phyloP scores from a whole-genome alignment of 1,140 invertebrate genomes.

The Homalodisca vitripennis region DNA sequence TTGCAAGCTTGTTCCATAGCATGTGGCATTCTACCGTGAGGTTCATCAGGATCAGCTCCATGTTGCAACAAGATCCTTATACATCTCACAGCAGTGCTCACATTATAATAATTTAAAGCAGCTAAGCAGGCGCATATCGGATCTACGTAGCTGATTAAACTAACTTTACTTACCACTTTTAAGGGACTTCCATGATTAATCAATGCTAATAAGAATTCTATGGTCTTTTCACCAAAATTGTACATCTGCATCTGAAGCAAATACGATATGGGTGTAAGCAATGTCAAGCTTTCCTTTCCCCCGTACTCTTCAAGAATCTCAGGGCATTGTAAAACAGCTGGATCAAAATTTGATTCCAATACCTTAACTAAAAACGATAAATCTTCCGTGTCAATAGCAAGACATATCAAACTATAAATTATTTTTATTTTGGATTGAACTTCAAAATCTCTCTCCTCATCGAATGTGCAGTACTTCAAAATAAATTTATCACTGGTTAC shows the following conservation, averaged over 20 bases:
- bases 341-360: background rate
- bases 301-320: background rate
- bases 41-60: slow-evolving; percentile 36
- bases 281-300: background rate
- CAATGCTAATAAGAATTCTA: background rate
- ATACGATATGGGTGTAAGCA: slow-evolving; percentile 10
- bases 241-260: slow-evolving; percentile 3
- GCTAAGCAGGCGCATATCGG: slow-evolving; percentile 3
- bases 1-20: background rate
- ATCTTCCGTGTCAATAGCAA: slow-evolving; percentile 22
- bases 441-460: slow-evolving; percentile 17
- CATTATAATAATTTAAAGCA: background rate
- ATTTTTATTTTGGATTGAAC: slow-evolving; percentile 20
- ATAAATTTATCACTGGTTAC: slow-evolving; percentile 33
- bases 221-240: background rate
- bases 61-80: slow-evolving; percentile 36
- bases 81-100: background rate
- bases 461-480: slow-evolving; percentile 35
- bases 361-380: slow-evolving; percentile 1
- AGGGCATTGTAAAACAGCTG: background rate
- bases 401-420: slow-evolving; percentile 9
- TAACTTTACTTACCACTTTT: background rate
- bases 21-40: background rate
- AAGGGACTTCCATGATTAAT: background rate
- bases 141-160: background rate